Evolutionary conservation across 1,140 invertebrate genomes (phyloP), one percentile per base, ranked within the genome.

Genomic region (Zaprionus africanus): DNA sequence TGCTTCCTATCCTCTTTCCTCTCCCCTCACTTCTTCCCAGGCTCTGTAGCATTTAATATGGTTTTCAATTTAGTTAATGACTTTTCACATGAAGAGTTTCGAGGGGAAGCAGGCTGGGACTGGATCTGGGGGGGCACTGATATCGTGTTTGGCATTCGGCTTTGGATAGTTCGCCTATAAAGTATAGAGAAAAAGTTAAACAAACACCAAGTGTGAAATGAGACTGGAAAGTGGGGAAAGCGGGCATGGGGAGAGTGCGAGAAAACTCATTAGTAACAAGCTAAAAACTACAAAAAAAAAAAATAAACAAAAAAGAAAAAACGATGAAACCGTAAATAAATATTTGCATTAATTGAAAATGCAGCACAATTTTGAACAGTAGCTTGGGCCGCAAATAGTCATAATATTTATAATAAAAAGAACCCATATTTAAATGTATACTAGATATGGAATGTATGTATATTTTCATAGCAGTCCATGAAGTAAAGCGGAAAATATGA

Each of bases 61-160:
- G 54, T 73, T 74, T 83, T 90, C 81, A 87, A 87, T 87, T 87
- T 76, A 76, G 81, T 84, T 87, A 90, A 87, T 87, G 84, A 90
- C 84, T 76, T 79, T 75, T 58, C 56, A 76, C 51, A 56, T 81
- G 34, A 54, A 36, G 36, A 7, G 17, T 15, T 36, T 19, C 9
- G 15, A 7, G n/a, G 22, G 38, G 15, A 28, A 28, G 0, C 31
- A 34, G 31, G 31, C 31, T 34, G 31, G 31, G 9, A 34, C 31
- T 34, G 31, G 31, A 34, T 34, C 31, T 11, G 5, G 17, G 17
- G 15, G 22, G 22, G 22, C 22, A 22, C 19, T 51, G 19, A 56
- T 58, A 34, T 58, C 26, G 24, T 67, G 54, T 59, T 53, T 26
- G 12, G 43, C 22, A 19, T 38, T 54, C 12, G 28, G 67, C 36